phyloP scores from a whole-genome alignment of 2,888 invertebrate species.

The Drosophila mimetica region DNA sequence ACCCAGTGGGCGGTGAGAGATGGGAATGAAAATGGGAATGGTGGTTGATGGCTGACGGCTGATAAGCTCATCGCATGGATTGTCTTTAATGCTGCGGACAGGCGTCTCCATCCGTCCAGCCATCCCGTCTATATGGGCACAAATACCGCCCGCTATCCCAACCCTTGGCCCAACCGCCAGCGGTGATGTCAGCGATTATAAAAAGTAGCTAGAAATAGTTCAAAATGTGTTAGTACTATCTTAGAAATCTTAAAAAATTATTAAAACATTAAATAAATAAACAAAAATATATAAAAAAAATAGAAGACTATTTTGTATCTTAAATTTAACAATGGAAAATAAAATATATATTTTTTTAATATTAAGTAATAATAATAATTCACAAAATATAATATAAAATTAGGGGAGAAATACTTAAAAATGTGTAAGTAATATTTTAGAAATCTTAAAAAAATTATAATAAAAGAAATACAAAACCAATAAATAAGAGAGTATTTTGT shows the following conservation, averaged over 20 bases:
- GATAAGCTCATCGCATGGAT: slow-evolving; percentile 44
- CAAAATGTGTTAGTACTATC: neutral
- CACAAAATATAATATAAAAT: too few relatives aligned
- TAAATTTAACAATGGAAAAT: too few relatives aligned
- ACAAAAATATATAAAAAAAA: too few relatives aligned
- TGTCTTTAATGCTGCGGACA: slow-evolving; percentile 40
- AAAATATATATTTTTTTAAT: too few relatives aligned
- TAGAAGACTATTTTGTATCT: too few relatives aligned
- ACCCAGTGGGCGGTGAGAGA: neutral
- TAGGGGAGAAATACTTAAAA: too few relatives aligned
- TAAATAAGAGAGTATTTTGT: too few relatives aligned
- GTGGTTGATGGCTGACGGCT: slow-evolving; percentile 29
- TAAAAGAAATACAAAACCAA: too few relatives aligned
- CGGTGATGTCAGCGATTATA: neutral
- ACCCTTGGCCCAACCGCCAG: neutral
- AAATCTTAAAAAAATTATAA: too few relatives aligned
- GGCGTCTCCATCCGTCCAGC: slow-evolving; percentile 9
- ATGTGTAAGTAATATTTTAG: too few relatives aligned
- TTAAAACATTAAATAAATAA: neutral
- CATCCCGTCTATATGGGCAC: neutral
- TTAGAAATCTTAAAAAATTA: too few relatives aligned
- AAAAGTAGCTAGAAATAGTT: neutral
- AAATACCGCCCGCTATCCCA: neutral
- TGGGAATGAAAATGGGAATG: neutral
- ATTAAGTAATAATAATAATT: too few relatives aligned